phyloP scores from a whole-genome alignment of 2,113 vertebrate species.

The Protobothrops mucrosquamatus region DNA sequence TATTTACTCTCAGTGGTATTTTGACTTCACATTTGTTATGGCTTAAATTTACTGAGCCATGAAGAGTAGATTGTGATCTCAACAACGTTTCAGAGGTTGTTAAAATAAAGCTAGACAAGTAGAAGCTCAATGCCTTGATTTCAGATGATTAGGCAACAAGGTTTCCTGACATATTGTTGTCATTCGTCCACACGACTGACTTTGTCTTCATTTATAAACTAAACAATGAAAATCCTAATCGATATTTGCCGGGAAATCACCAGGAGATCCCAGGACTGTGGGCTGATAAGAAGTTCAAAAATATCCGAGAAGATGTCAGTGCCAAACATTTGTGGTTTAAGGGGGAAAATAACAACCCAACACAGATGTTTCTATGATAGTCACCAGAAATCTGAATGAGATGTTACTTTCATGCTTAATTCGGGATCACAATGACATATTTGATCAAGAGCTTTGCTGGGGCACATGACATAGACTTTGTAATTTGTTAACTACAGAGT shows the following conservation, averaged over 20 bases:
- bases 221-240: neutral
- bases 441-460: neutral
- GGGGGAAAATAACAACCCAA: neutral
- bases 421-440: neutral
- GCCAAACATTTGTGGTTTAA: neutral
- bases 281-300: neutral
- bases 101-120: neutral
- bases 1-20: neutral
- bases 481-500: neutral
- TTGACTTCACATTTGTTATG: neutral
- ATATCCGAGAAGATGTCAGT: neutral
- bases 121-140: neutral
- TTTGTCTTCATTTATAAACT: neutral
- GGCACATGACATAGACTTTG: neutral
- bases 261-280: neutral
- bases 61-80: neutral
- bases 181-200: neutral
- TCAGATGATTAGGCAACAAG: neutral
- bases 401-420: neutral
- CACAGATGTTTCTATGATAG: neutral
- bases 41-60: neutral
- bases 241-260: neutral
- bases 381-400: neutral
- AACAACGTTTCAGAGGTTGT: neutral
- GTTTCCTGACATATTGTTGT: neutral